Evolutionary conservation across 2,113 vertebrate species (phyloP).

Genomic region (Sinocyclocheilus grahami): DNA sequence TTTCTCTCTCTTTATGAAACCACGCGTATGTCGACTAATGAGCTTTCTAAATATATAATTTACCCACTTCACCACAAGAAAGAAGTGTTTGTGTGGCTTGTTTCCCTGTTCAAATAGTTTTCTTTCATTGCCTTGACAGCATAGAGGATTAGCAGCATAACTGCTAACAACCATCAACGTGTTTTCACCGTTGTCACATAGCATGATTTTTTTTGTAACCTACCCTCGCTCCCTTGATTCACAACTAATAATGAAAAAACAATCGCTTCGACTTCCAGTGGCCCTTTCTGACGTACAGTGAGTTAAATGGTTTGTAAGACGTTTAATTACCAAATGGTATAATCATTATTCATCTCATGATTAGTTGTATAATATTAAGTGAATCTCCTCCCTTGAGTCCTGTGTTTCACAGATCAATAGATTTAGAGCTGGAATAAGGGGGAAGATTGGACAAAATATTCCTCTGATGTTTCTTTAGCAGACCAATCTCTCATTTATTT

Average conservation of each 20-base stretch:
- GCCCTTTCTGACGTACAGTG: slow-evolving; percentile 84
- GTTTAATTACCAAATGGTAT: slow-evolving; percentile 96
- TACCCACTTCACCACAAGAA: slow-evolving; percentile 49
- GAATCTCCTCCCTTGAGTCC: slow-evolving; percentile 90
- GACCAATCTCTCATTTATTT: slow-evolving; percentile 69
- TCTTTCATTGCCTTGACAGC: slow-evolving; percentile 69
- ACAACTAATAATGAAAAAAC: slow-evolving; percentile 72
- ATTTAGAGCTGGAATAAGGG: slow-evolving; percentile 72
- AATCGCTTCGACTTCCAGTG: slow-evolving; percentile 80
- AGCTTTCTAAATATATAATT: slow-evolving; percentile 65
- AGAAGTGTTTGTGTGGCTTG: slow-evolving; percentile 59
- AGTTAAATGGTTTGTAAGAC: slow-evolving; percentile 94
- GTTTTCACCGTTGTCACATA: slow-evolving; percentile 68
- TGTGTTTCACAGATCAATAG: slow-evolving; percentile 97
- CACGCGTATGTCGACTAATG: slow-evolving; percentile 57
- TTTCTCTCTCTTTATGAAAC: slow-evolving; percentile 55
- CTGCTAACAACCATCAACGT: slow-evolving; percentile 70
- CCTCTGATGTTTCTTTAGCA: slow-evolving; percentile 63
- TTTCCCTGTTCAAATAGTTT: slow-evolving; percentile 62
- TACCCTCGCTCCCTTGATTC: slow-evolving; percentile 55
- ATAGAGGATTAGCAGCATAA: slow-evolving; percentile 66
- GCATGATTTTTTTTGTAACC: slow-evolving; percentile 30
- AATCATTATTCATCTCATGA: slow-evolving; percentile 97
- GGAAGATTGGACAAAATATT: slow-evolving; percentile 66
- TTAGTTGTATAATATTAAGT: slow-evolving; percentile 94